These are phyloP conservation scores for Drosophila teissieri DNA, from an alignment of 1,140 invertebrate genomes.

Conservation along the genomic window DNA sequence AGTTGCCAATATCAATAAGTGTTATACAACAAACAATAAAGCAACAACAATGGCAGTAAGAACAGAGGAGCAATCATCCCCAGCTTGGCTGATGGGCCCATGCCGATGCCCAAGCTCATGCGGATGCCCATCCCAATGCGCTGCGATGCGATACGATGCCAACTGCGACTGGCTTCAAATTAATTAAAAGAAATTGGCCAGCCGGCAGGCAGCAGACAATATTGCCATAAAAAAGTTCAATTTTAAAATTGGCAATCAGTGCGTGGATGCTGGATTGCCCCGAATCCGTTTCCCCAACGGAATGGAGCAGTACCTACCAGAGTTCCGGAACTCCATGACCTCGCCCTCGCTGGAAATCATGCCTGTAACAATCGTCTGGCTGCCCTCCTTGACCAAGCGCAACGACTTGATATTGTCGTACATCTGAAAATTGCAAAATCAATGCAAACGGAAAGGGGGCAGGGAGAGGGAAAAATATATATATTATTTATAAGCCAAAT, in stretches of 20 bases:
- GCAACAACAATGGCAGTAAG: constrained; percentile 45
- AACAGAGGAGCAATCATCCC: constrained; percentile 70
- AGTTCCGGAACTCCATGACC: constrained; percentile 91
- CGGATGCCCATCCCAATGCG: not conserved
- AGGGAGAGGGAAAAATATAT: constrained; percentile 11
- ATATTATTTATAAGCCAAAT: constrained; percentile 80
- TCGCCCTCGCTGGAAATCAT: constrained; percentile 95
- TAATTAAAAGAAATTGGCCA: constrained; percentile 82
- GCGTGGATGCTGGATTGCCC: constrained; percentile 48
- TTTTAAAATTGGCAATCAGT: constrained; percentile 83
- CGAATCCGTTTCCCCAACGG: not conserved
- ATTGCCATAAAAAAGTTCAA: constrained; percentile 82
- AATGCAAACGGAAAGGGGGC: constrained; percentile 33
- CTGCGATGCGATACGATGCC: constrained; percentile 3
- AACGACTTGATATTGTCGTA: constrained; percentile 94
- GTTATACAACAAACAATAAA: constrained; percentile 79
- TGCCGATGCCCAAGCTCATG: not conserved
- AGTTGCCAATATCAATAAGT: constrained; percentile 83
- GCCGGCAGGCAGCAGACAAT: constrained; percentile 46
- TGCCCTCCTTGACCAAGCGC: constrained; percentile 87
- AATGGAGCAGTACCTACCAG: constrained; percentile 77
- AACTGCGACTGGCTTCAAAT: constrained; percentile 70
- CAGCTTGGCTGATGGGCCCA: constrained; percentile 37
- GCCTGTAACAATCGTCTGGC: constrained; percentile 88
- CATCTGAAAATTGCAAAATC: constrained; percentile 88